Conservation (phyloP, 2,797 vertebrate species). For the Spondyliosoma cantharus region DNA sequence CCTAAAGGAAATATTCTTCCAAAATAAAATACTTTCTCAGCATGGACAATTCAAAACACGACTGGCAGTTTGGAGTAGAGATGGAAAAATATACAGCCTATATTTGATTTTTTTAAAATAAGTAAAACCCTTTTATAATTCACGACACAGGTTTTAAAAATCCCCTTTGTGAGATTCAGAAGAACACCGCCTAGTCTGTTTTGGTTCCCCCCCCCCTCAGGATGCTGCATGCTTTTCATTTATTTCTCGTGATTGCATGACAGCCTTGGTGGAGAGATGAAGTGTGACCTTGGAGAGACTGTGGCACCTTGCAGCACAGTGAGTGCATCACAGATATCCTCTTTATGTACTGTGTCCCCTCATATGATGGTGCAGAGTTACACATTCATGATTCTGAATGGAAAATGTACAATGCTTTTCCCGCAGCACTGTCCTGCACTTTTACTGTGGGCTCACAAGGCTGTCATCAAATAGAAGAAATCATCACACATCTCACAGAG, state of each 20-base stretch:
- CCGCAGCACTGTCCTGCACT: slow-evolving; percentile 5
- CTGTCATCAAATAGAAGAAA: slow-evolving; percentile 51
- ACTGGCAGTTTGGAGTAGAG: neutral
- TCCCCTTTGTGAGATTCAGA: slow-evolving; percentile 22
- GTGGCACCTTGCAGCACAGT: slow-evolving; percentile 59
- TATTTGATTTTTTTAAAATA: neutral
- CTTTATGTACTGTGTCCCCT: slow-evolving; percentile 33
- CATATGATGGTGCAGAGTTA: slow-evolving; percentile 28
- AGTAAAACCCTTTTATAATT: slow-evolving; percentile 11
- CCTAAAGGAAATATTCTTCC: slow-evolving; percentile 46
- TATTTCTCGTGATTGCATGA: slow-evolving; percentile 74
- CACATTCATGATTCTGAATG: slow-evolving; percentile 49
- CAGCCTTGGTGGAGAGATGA: slow-evolving; percentile 70
- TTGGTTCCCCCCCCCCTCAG: slow-evolving; percentile 43
- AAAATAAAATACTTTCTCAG: slow-evolving; percentile 22
- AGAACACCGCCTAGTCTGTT: slow-evolving; percentile 36
- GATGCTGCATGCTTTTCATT: slow-evolving; percentile 70
- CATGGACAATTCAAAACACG: slow-evolving; percentile 10
- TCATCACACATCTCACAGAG: slow-evolving; percentile 42
- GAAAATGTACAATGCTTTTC: slow-evolving; percentile 39
- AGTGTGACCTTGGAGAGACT: slow-evolving; percentile 73
- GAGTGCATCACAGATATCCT: slow-evolving; percentile 50
- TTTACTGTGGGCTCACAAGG: slow-evolving; percentile 49
- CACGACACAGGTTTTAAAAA: slow-evolving; percentile 21
- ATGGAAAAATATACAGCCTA: too few relatives aligned